phyloP scores from a whole-genome alignment of 1,140 invertebrate genomes.

The Brachionus asplanchnoidis region DNA sequence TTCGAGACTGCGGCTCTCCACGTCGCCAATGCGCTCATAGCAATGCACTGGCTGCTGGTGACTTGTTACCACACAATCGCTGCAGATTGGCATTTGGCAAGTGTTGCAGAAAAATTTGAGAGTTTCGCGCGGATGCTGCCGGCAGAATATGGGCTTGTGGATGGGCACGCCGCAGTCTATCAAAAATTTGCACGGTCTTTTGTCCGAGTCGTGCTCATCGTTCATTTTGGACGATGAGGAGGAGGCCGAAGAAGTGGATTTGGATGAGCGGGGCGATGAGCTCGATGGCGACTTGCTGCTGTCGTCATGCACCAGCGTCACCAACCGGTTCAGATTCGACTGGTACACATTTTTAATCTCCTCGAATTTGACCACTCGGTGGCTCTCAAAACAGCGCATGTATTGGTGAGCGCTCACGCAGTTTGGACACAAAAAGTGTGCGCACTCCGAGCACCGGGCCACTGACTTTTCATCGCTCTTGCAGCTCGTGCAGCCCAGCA shows the following conservation, averaged over 20 bases:
- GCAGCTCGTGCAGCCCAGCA: constrained; percentile 76
- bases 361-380: constrained; percentile 58
- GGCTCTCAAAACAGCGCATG: constrained; percentile 88
- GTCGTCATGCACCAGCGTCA: background rate
- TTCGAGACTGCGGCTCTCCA: constrained; percentile 68
- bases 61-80: constrained; percentile 71
- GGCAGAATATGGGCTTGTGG: constrained; percentile 75
- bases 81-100: constrained; percentile 75
- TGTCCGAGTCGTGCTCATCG: constrained; percentile 65
- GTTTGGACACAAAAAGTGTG: constrained; percentile 82
- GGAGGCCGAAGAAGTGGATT: constrained; percentile 60
- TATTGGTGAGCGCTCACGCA: constrained; percentile 85
- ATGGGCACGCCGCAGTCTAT: constrained; percentile 51
- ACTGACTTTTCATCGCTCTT: constrained; percentile 82
- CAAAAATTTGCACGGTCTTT: constrained; percentile 39
- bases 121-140: constrained; percentile 69
- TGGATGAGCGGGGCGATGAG: background rate
- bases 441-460: constrained; percentile 83
- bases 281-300: background rate
- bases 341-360: constrained; percentile 14
- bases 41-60: constrained; percentile 74
- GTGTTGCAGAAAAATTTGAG: constrained; percentile 75
- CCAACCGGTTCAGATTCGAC: background rate
- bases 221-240: constrained; percentile 78
- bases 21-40: constrained; percentile 70